Evolutionary conservation across 2,888 invertebrate genomes (phyloP), one percentile per base, ranked within the genome.

Genomic region (Chloroclysta siterata): DNA sequence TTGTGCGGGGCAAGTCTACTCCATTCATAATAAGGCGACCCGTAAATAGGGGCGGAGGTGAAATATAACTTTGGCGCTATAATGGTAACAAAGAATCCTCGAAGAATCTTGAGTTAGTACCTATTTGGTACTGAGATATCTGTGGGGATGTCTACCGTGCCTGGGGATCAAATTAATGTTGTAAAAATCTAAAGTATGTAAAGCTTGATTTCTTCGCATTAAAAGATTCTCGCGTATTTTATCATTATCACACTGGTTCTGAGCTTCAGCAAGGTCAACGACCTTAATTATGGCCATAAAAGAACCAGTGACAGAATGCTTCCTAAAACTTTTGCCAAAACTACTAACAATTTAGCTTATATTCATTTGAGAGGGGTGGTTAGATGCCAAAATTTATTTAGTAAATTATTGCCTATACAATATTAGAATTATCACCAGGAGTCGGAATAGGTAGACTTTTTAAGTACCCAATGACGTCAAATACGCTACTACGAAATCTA

Each of bases 281-380:
- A 11, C 17, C 46, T 44, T 7, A 42, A n/a, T 33, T 44, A 14
- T 7, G 17, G 17, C 2, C 44, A 14, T 42, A 14, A 44, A 15
- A 44, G 15, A 44, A 44, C 44, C 44, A 44, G 44, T 17, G 46
- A 4, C 4, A 8, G 15, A 42, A 46, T 17, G 46, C 46, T 46
- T 46, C 46, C 46, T 46, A 46, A 10, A 14, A 33, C 1, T 46
- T 10, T 17, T 46, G 46, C 46, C 46, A 46, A 46, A 46, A 46
- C 3, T 46, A 46, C 46, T 46, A 46, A 46, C 46, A 17, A 46
- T 17, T 17, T 17, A 46, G 17, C 8, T 46, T 46, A 46, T 17
- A 46, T 17, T 15, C 1, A 17, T 11, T 3, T 11, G 8, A 11
- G 10, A 14, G 14, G 46, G 44, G 6, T 4, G 5, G 42, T 0